A percentile compares a stretch with the other conserved stretches of the same genome.
These are phyloP conservation scores for Epistrophella euchroma DNA, from an alignment of 2,888 invertebrate species.

Conservation along the genomic window DNA sequence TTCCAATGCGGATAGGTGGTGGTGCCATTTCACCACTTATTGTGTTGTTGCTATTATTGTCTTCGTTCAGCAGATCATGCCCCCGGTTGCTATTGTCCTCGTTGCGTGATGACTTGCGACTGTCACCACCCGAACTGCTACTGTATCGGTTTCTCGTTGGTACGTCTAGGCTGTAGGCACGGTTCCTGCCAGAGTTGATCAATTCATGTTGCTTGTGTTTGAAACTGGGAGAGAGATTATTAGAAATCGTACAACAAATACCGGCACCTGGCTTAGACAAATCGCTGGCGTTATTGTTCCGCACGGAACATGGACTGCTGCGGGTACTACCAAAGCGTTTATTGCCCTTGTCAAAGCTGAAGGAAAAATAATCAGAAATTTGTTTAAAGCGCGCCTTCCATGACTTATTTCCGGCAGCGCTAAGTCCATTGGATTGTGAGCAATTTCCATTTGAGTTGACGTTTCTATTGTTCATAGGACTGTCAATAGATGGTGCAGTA, in stretches of 20 bases:
- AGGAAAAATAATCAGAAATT: slow-evolving; percentile 83
- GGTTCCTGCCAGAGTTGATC: slow-evolving; percentile 79
- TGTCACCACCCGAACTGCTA: slow-evolving; percentile 82
- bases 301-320: slow-evolving; percentile 81
- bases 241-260: slow-evolving; percentile 82
- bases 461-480: slow-evolving; percentile 60
- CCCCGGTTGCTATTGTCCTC: slow-evolving; percentile 79
- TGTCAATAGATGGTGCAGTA: slow-evolving; percentile 49
- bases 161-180: slow-evolving; percentile 84
- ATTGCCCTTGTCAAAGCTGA: slow-evolving; percentile 83
- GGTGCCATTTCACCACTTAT: slow-evolving; percentile 80
- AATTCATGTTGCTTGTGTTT: slow-evolving; percentile 78
- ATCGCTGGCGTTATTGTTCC: slow-evolving; percentile 80
- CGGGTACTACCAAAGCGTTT: slow-evolving; percentile 82
- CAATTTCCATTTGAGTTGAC: slow-evolving; percentile 68
- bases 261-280: slow-evolving; percentile 70
- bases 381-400: slow-evolving; percentile 83
- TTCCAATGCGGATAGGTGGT: slow-evolving; percentile 80
- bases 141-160: slow-evolving; percentile 82
- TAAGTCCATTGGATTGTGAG: slow-evolving; percentile 65
- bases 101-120: slow-evolving; percentile 82
- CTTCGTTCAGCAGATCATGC: slow-evolving; percentile 78
- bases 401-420: slow-evolving; percentile 68
- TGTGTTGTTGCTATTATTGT: slow-evolving; percentile 83
- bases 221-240: slow-evolving; percentile 80